Evolutionary conservation across 1,140 invertebrate genomes (phyloP), one percentile per base, ranked within the genome.

Genomic region (Bombus superbus): DNA sequence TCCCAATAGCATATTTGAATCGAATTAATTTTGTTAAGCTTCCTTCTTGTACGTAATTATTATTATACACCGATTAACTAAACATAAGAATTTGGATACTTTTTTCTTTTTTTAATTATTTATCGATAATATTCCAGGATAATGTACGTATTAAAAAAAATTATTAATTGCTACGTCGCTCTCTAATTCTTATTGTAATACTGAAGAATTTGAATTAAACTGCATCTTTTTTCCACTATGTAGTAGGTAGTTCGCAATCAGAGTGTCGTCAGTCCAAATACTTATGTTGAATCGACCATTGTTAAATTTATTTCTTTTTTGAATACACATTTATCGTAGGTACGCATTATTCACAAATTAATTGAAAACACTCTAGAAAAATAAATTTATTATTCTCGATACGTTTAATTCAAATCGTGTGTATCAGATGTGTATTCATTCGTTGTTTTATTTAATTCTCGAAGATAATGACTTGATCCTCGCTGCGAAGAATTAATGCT

Each of bases 171-270:
- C 35, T 68, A 53, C 32, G 47, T 76, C 69, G 69, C 32, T 84
- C 64, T 35, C 13, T 75, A 68, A 71, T 83, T 91, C 81, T 91
- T 88, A 86, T 87, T 83, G 64, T 86, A 88, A 83, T 86, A 91
- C 86, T 92, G 85, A 90, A 92, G 87, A 66, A 75, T 92, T 86
- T 79, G 38, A 81, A 76, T 69, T 64, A 53, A 76, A 84, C 74
- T 59, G 64, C 68, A 59, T 75, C 28, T 53, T 47, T 88, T 35
- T 42, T 3, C 10, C 38, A 57, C 25, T 47, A 69, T 64, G 40
- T 71, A 42, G 35, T 79, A 69, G 57, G 40, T 71, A 42, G 35
- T 82, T 78, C 22, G 57, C 32, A 86, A 77, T 81, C 83, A 25
- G 69, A 86, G 35, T 62, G 53, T 81, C 38, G 25, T 86, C 69